Percentiles rank a stretch among this genome's conserved stretches.
Conservation (phyloP, 2,113 vertebrate species). For the Plectropomus leopardus region DNA sequence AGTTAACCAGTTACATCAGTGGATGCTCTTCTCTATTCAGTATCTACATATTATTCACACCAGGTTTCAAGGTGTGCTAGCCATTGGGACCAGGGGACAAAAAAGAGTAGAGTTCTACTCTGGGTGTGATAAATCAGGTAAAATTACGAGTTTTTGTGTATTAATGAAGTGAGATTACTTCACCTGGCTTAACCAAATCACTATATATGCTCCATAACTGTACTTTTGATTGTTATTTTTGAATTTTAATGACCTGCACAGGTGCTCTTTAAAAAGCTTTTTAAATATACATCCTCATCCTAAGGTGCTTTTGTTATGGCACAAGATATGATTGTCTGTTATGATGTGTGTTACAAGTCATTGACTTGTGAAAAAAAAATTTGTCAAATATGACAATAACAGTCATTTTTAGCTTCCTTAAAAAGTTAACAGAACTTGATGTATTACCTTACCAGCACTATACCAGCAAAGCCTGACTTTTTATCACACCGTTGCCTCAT, state of each 20-base stretch:
- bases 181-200: not conserved
- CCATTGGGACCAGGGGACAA: not conserved
- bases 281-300: not conserved
- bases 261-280: not conserved
- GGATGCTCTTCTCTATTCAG: not conserved
- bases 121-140: not conserved
- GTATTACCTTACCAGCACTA: not conserved
- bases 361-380: not conserved
- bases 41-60: constrained; percentile 6
- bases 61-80: not conserved
- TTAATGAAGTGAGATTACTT: not conserved
- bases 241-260: not conserved
- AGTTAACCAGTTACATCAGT: constrained; percentile 9
- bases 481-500: not conserved
- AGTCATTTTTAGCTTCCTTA: not conserved
- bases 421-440: not conserved
- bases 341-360: not conserved
- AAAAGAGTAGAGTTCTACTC: not conserved
- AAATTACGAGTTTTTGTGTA: not conserved
- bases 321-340: too few relatives aligned
- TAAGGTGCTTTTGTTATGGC: not conserved
- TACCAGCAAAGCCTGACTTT: not conserved
- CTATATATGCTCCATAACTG: constrained; percentile 1
- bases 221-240: not conserved
- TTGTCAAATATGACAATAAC: not conserved